Conservation (phyloP, 2,888 invertebrate genomes). For the Raillietiella orientalis region DNA sequence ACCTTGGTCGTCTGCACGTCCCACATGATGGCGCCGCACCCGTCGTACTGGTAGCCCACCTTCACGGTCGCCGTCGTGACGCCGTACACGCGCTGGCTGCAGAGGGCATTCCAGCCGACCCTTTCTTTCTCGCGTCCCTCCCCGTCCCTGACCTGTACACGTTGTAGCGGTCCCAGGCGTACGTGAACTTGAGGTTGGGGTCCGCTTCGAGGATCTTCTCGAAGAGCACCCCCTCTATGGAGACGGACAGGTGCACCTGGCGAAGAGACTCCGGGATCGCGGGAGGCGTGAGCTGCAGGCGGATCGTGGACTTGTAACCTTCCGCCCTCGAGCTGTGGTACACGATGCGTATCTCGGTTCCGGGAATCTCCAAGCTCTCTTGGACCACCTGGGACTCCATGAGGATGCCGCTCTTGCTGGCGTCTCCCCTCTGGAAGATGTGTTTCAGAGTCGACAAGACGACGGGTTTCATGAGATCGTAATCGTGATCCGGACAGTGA, state of each 20-base stretch:
- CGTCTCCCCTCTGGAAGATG: conserved; percentile 77
- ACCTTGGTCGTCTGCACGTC: conserved; percentile 72
- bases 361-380: conserved; percentile 74
- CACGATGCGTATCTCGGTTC: conserved; percentile 66
- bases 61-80: conserved; percentile 76
- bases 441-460: conserved; percentile 72
- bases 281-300: conserved; percentile 51
- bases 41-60: conserved; percentile 61
- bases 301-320: conserved; percentile 72
- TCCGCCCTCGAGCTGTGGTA: conserved; percentile 84
- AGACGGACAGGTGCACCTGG: conserved; percentile 37
- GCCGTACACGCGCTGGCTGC: conserved; percentile 68
- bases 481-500: conserved; percentile 54
- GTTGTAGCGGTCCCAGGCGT: conserved; percentile 91
- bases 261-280: conserved; percentile 43
- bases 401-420: conserved; percentile 58
- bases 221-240: conserved; percentile 34
- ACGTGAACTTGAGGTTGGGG: conserved; percentile 73
- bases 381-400: conserved; percentile 34
- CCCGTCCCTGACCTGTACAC: conserved; percentile 35
- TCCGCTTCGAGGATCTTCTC: conserved; percentile 83
- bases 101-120: conserved; percentile 28
- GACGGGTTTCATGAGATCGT: conserved; percentile 47
- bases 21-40: conserved; percentile 66
- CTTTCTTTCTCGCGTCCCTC: too few species aligned